Evolutionary conservation across 2,888 invertebrate species (phyloP).

Genomic region (Apotomis betuletana): DNA sequence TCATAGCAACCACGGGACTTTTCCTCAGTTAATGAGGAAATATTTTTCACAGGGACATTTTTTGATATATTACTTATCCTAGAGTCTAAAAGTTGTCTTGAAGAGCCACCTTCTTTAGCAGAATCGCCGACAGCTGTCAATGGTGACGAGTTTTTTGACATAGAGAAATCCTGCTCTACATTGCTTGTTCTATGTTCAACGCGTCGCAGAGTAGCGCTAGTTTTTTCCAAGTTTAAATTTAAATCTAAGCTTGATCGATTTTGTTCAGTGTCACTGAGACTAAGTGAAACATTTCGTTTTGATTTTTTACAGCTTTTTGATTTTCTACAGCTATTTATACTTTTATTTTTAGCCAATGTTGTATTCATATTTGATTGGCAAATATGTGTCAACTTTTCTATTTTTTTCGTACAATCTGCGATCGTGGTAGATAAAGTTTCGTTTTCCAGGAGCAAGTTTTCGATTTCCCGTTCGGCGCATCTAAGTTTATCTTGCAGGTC

Average conservation of each 20-base stretch:
- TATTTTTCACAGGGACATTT: neutral
- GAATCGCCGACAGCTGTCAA: neutral
- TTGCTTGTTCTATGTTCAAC: too few relatives aligned
- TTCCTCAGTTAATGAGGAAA: neutral
- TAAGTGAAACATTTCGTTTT: neutral
- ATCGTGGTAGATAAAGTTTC: neutral
- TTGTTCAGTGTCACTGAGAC: neutral
- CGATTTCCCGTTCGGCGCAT: slow-evolving; percentile 1
- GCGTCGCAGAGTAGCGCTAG: too few relatives aligned
- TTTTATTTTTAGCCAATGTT: neutral
- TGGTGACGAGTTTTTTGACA: neutral
- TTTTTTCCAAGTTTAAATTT: too few relatives aligned
- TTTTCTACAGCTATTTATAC: neutral
- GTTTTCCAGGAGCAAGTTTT: slow-evolving; percentile 1
- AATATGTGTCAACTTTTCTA: neutral
- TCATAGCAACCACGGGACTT: neutral
- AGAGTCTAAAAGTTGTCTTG: too few relatives aligned
- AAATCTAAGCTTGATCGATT: neutral
- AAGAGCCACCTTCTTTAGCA: neutral
- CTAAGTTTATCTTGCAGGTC: neutral
- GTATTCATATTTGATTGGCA: neutral
- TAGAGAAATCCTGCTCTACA: too few relatives aligned
- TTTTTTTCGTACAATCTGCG: neutral
- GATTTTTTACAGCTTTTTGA: neutral
- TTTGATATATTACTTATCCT: neutral